A percentile compares a stretch with the other conserved stretches of the same genome.
phyloP scores from a whole-genome alignment of 30 jellyfish, hydroid and myxozoan species.

The Catostylus mosaicus region DNA sequence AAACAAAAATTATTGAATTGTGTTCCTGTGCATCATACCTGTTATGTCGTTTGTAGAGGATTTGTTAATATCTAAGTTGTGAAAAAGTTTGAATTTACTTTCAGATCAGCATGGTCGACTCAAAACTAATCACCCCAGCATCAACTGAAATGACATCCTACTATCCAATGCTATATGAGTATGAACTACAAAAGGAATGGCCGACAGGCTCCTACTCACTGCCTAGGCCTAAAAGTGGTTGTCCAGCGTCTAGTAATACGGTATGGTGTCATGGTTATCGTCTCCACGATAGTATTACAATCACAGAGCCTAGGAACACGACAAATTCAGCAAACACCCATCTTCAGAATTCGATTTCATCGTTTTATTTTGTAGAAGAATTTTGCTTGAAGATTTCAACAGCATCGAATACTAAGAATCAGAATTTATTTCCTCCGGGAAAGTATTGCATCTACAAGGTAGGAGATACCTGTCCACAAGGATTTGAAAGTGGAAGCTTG shows the following conservation, averaged over 20 bases:
- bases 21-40: no score
- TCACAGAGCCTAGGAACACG: neutral
- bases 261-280: constrained; percentile 63
- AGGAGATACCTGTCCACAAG: constrained; percentile 45
- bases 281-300: constrained; percentile 14
- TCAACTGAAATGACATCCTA: neutral
- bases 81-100: no score
- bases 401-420: neutral
- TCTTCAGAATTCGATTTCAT: constrained; percentile 22
- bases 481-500: constrained; percentile 47
- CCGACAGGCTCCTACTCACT: constrained; percentile 51
- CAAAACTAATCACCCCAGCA: neutral
- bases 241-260: constrained; percentile 10
- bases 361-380: constrained; percentile 47
- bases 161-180: neutral
- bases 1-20: no score
- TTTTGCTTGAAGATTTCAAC: constrained; percentile 32
- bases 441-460: constrained; percentile 50
- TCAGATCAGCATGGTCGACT: no score
- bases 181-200: constrained; percentile 15
- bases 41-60: no score
- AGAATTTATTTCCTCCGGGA: constrained; percentile 48
- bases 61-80: no score
- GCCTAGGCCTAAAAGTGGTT: constrained; percentile 62
- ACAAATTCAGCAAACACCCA: neutral